Evolutionary conservation across 2,797 vertebrate species (phyloP), one percentile per base, ranked within the genome.

Genomic region (Novumbra hubbsi): DNA sequence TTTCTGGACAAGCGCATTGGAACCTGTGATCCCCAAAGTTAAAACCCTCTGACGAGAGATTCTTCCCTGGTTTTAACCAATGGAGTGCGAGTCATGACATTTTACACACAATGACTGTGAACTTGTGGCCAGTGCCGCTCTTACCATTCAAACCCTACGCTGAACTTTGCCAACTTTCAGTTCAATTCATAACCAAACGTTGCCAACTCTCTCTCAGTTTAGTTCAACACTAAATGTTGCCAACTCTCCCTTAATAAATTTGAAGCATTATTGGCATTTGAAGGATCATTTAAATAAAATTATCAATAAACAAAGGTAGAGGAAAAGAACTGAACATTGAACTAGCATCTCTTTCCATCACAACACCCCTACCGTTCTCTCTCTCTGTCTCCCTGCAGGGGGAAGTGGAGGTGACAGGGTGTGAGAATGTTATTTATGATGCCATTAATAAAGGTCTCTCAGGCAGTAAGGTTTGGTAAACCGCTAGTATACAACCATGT

Each of bases 401-500:
- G 71, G 38, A 78, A 81, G 83, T 82, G 84, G 80, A 86, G 76
- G 76, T 85, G 87, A 84, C 83, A 75, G 88, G 77, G 82, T 86
- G 86, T 87, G 87, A 86, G 86, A 72, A 17, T 72, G 82, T 91
- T 89, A 89, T 91, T 90, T 89, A 90, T 87, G 85, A 84, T 0
- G 66, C 76, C 69, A 86, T 90, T 90, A 89, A 89, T 75, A 3
- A 71, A 82, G 84, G 75, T 77, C 68, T 73, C 87, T 86, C 84
- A 71, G 82, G 68, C 74, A 32, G 65, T 71, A 72, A 72, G 65
- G 21, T 60, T 60, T 21, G 55, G 32, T 48, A 72, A 66, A 78
- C 70, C 1, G 28, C 75, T 83, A 81, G 84, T 86, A 86, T 85
- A 57, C 30, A 64, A 72, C 19, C 73, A 24, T 81, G 77, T 77